Conservation (phyloP, 2,888 invertebrate species). For the Sepiola atlantica region DNA sequence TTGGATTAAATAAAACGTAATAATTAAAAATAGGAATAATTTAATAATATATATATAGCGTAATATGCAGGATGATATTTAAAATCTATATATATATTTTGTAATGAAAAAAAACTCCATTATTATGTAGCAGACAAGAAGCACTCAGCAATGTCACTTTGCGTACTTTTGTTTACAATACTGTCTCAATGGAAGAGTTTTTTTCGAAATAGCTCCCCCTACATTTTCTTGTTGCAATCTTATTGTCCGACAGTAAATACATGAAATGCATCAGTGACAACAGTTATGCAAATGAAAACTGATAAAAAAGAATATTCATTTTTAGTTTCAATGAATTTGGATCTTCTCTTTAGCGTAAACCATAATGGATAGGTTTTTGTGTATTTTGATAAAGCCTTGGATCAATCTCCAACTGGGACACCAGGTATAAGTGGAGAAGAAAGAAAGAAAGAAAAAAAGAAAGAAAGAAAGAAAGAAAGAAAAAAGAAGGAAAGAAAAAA, state of each 20-base stretch:
- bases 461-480: not conserved
- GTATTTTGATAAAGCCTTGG: not conserved
- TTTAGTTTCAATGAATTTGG: not conserved
- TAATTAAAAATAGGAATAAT: too few relatives aligned
- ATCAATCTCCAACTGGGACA: not conserved
- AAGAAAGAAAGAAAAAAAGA: conserved; percentile 32
- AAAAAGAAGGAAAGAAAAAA: not conserved
- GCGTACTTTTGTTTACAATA: not conserved
- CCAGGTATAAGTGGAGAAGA: not conserved
- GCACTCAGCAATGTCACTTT: not conserved
- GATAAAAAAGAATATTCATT: not conserved
- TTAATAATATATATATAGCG: too few relatives aligned
- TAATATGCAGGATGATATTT: too few relatives aligned
- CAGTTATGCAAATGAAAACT: not conserved
- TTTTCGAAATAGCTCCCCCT: not conserved
- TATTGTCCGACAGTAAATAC: not conserved
- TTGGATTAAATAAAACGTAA: too few relatives aligned
- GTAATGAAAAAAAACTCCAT: not conserved
- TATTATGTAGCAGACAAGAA: not conserved
- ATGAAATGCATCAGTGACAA: not conserved
- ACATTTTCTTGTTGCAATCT: not conserved
- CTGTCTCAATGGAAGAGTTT: not conserved
- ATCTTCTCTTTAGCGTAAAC: not conserved
- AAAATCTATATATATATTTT: too few relatives aligned
- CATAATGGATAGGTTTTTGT: not conserved